phyloP scores from a whole-genome alignment of 2,797 vertebrate species.

The Erpetoichthys calabaricus region DNA sequence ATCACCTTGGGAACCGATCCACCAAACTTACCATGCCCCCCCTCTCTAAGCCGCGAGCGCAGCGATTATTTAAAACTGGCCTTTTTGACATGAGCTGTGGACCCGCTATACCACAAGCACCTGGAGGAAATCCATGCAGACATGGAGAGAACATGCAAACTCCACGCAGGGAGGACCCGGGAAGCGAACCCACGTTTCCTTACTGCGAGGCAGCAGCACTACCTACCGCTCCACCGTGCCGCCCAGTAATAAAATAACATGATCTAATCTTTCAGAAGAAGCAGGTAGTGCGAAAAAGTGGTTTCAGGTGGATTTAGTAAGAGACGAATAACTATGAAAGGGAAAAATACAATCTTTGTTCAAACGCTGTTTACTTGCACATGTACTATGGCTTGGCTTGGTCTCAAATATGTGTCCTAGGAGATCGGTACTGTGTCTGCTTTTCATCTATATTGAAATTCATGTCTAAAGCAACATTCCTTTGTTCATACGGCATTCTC shows the following conservation, averaged over 20 bases:
- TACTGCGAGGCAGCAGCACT: too few species aligned
- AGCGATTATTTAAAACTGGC: too few species aligned
- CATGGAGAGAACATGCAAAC: too few species aligned
- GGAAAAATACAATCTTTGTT: constrained; percentile 16
- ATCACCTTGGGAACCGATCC: too few species aligned
- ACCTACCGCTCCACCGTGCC: too few species aligned
- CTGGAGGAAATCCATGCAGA: too few species aligned
- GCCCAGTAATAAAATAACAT: constrained; percentile 19
- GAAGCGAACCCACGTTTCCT: too few species aligned
- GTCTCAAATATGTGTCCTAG: constrained; percentile 20
- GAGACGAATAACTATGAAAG: constrained; percentile 9
- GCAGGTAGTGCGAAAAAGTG: accelerated
- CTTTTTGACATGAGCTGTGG: too few species aligned
- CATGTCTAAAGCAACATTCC: neutral
- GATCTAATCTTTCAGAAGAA: constrained; percentile 16
- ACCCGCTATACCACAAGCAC: too few species aligned
- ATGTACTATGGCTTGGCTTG: constrained; percentile 21
- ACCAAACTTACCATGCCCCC: too few species aligned
- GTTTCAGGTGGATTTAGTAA: neutral
- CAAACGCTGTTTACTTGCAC: constrained; percentile 10
- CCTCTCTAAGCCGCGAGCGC: too few species aligned
- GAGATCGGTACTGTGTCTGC: constrained; percentile 6
- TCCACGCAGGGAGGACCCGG: too few species aligned
- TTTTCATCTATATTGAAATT: neutral
- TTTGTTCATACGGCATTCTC: neutral